Evolutionary conservation across 2,888 invertebrate genomes (phyloP).

Genomic region (Esperia sulphurella): DNA sequence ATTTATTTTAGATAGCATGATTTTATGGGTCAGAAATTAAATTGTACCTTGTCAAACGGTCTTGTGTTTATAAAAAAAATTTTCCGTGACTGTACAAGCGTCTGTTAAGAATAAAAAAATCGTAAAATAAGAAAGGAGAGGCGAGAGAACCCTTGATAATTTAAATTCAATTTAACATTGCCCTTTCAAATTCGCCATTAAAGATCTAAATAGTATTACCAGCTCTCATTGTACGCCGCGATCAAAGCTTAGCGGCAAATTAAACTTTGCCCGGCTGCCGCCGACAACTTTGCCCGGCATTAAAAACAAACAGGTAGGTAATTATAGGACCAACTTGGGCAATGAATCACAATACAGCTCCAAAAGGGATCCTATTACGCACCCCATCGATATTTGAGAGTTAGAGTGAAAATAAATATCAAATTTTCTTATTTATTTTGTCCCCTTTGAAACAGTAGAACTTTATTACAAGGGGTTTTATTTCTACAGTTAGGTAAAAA

Average conservation of each 20-base stretch:
- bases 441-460: too few species aligned
- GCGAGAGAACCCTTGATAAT: background rate
- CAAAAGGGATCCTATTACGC: background rate
- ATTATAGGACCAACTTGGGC: slow-evolving; percentile 3
- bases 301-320: slow-evolving; percentile 4
- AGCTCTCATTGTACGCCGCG: background rate
- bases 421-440: too few species aligned
- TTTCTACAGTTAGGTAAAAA: too few species aligned
- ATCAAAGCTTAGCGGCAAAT: background rate
- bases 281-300: background rate
- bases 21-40: too few species aligned
- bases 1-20: too few species aligned
- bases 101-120: too few species aligned
- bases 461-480: too few species aligned
- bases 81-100: too few species aligned
- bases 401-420: background rate
- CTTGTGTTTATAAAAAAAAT: too few species aligned
- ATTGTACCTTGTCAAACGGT: too few species aligned
- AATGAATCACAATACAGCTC: slow-evolving; percentile 4
- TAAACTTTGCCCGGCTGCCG: background rate
- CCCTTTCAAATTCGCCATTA: background rate
- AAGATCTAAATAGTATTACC: slow-evolving; percentile 1
- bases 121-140: too few species aligned
- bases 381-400: background rate
- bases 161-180: background rate